Percentiles rank a stretch among this genome's conserved stretches.
phyloP scores from a whole-genome alignment of 2,113 vertebrate species.

The Prunella fulvescens region DNA sequence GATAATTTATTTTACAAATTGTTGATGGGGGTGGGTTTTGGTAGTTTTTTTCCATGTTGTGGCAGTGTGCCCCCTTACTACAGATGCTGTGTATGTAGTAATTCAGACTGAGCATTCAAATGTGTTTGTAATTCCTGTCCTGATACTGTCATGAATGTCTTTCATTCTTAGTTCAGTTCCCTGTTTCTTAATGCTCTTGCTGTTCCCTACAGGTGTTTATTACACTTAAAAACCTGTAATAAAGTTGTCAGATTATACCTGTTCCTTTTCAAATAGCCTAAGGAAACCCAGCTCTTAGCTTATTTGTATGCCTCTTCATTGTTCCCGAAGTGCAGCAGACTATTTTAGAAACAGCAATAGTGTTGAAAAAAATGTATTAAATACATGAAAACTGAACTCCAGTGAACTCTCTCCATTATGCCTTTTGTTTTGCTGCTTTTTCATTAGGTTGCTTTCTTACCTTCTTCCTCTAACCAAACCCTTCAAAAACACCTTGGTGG shows the following conservation, averaged over 20 bases:
- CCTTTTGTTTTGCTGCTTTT: not conserved
- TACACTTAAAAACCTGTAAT: not conserved
- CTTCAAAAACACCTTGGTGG: conserved; percentile 26
- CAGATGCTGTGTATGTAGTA: not conserved
- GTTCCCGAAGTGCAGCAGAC: not conserved
- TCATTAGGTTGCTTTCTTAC: not conserved
- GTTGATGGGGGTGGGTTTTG: not conserved
- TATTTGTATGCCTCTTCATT: not conserved
- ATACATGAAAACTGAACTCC: not conserved
- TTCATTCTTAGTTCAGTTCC: not conserved
- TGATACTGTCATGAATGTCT: not conserved
- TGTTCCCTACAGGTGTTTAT: not conserved
- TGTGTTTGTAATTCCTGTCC: not conserved
- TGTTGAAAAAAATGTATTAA: not conserved
- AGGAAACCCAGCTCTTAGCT: not conserved
- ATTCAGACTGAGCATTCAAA: not conserved
- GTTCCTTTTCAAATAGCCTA: not conserved
- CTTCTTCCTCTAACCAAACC: not conserved
- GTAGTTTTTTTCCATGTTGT: not conserved
- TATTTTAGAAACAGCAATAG: not conserved
- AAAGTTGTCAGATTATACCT: not conserved
- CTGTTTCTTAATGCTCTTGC: not conserved
- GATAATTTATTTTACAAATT: not conserved
- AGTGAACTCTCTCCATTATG: not conserved
- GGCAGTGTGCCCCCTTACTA: not conserved